These are phyloP conservation scores for Halisarca cf. caerulea DNA, from an alignment of 37 sponge, comb jelly and placozoan species.

Conservation along the genomic window DNA sequence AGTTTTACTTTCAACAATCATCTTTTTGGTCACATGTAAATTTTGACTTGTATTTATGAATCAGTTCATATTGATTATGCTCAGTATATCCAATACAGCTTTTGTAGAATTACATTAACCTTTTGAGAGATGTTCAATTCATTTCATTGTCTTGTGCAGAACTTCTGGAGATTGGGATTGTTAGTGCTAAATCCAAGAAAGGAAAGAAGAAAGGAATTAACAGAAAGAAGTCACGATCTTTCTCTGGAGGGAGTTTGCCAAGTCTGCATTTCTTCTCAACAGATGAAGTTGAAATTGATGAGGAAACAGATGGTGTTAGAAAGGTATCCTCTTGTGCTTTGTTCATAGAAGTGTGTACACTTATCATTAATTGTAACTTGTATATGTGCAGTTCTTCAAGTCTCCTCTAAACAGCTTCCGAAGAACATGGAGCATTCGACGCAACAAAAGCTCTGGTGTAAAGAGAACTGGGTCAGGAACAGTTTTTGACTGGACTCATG, in stretches of 20 bases:
- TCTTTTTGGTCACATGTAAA: too few relatives aligned
- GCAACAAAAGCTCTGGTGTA: background rate
- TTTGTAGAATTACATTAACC: too few relatives aligned
- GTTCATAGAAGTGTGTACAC: too few relatives aligned
- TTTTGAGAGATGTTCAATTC: background rate
- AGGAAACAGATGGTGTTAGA: background rate
- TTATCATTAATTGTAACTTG: too few relatives aligned
- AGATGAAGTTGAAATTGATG: background rate
- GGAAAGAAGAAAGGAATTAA: background rate
- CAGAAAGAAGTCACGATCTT: slow-evolving; percentile 3
- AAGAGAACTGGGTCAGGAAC: background rate
- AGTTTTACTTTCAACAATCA: background rate
- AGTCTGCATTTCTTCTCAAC: background rate
- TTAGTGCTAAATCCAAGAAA: background rate
- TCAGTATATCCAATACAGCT: too few relatives aligned
- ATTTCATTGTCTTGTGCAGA: background rate
- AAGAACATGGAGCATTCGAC: background rate
- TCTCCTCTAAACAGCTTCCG: slow-evolving; percentile 3
- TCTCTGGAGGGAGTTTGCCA: slow-evolving; percentile 9
- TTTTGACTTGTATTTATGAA: too few relatives aligned
- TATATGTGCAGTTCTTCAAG: slow-evolving; percentile 7
- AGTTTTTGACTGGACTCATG: background rate
- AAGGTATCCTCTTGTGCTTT: background rate
- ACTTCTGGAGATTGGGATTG: background rate
- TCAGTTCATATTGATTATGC: too few relatives aligned